phyloP scores from a whole-genome alignment of 1,140 invertebrate genomes.

The Papilio polytes region DNA sequence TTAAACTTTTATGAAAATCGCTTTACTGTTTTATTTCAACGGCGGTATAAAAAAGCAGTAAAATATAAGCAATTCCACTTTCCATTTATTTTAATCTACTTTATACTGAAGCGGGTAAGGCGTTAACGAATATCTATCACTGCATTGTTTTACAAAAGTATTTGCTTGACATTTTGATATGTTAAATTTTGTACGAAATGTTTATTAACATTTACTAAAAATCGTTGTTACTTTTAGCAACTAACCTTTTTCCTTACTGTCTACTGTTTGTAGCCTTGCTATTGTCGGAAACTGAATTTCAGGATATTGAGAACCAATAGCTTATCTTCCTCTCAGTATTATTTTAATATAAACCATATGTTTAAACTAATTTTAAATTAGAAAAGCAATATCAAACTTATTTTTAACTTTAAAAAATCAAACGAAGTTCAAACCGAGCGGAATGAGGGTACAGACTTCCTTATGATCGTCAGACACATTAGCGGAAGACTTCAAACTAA shows the following conservation, averaged over 20 bases:
- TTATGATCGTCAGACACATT: conserved; percentile 62
- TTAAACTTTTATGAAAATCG: conserved; percentile 9
- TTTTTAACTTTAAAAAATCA: not conserved
- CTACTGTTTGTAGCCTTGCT: too few species aligned
- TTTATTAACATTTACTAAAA: too few species aligned
- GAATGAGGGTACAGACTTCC: conserved; percentile 40
- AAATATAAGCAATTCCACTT: not conserved
- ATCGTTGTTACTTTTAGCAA: too few species aligned
- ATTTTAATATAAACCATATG: not conserved
- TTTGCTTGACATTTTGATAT: not conserved
- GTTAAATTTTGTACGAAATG: too few species aligned
- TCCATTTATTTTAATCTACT: conserved; percentile 12
- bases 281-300: too few species aligned
- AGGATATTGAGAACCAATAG: too few species aligned
- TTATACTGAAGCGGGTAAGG: not conserved
- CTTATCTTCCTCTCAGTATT: not conserved
- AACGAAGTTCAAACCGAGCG: not conserved
- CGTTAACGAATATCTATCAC: not conserved
- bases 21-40: conserved; percentile 5
- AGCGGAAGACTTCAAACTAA: conserved; percentile 80
- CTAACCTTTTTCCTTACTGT: too few species aligned
- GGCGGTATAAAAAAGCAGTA: conserved; percentile 9
- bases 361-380: not conserved
- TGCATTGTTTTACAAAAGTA: not conserved
- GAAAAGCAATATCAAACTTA: not conserved